These are phyloP conservation scores for Cataglyphis rosenhaueri DNA, from an alignment of 2,888 invertebrate genomes.

Conservation along the genomic window DNA sequence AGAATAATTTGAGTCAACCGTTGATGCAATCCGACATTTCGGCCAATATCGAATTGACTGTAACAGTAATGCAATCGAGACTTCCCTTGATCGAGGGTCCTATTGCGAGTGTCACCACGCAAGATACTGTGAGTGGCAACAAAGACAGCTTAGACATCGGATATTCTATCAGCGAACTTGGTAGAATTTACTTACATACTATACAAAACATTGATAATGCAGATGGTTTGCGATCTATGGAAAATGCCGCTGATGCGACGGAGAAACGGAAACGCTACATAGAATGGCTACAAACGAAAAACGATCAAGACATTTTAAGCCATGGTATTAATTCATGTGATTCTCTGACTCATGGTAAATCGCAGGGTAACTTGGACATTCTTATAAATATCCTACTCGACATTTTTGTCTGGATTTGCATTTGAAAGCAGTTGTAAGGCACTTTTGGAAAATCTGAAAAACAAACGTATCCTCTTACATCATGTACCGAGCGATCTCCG, in stretches of 20 bases:
- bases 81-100: conserved; percentile 35
- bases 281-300: conserved; percentile 76
- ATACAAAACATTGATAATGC: conserved; percentile 66
- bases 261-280: conserved; percentile 73
- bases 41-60: conserved; percentile 14
- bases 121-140: conserved; percentile 75
- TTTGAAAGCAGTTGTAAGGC: conserved; percentile 64
- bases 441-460: background rate
- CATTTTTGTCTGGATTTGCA: conserved; percentile 82
- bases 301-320: conserved; percentile 76
- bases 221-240: conserved; percentile 58
- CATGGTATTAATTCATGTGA: conserved; percentile 78
- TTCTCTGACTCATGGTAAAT: conserved; percentile 76
- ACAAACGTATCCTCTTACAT: conserved; percentile 34
- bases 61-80: conserved; percentile 31
- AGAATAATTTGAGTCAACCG: background rate
- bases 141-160: conserved; percentile 81
- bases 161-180: conserved; percentile 80
- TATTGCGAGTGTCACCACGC: conserved; percentile 55
- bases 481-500: conserved; percentile 60
- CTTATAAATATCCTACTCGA: conserved; percentile 81
- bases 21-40: conserved; percentile 23
- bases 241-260: conserved; percentile 48
- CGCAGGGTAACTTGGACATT: conserved; percentile 80
- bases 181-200: conserved; percentile 75